Evolutionary conservation across 2,797 vertebrate species (phyloP).

Genomic region (Danio tinwini): DNA sequence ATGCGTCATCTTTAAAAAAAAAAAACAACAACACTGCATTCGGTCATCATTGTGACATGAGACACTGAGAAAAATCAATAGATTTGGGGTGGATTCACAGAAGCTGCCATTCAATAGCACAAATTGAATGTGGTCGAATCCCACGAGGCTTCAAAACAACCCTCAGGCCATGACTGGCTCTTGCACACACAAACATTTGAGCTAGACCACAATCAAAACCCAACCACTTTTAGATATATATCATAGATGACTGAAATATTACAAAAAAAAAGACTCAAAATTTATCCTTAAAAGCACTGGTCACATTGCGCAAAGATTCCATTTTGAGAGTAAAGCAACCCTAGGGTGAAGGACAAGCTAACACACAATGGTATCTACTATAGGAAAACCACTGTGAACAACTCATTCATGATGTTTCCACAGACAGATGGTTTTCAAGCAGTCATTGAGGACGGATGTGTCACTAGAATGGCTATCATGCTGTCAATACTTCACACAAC

Average conservation of each 20-base stretch:
- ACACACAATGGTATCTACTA: conserved; percentile 16
- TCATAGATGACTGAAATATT: conserved; percentile 10
- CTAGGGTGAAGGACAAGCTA: background rate
- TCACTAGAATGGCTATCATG: conserved; percentile 4
- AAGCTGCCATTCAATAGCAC: conserved; percentile 45
- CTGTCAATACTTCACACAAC: background rate
- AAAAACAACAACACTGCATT: conserved; percentile 30
- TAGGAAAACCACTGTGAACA: conserved; percentile 6
- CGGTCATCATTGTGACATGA: conserved; percentile 41
- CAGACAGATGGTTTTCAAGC: conserved; percentile 16
- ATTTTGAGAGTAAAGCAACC: background rate
- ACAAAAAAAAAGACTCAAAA: background rate
- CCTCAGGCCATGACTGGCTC: conserved; percentile 22
- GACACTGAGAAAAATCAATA: conserved; percentile 46
- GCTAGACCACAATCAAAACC: background rate
- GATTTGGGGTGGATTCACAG: conserved; percentile 37
- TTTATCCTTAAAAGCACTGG: background rate
- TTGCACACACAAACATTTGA: conserved; percentile 29
- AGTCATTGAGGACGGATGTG: background rate
- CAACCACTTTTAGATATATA: conserved; percentile 7
- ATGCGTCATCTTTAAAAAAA: conserved; percentile 31
- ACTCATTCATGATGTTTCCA: background rate
- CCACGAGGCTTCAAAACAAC: conserved; percentile 29
- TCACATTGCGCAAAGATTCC: background rate
- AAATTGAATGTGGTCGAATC: conserved; percentile 53